Percentiles rank a stretch among this genome's conserved stretches.
Conservation (phyloP, 2,888 invertebrate species). For the Hypercompe scribonia region DNA sequence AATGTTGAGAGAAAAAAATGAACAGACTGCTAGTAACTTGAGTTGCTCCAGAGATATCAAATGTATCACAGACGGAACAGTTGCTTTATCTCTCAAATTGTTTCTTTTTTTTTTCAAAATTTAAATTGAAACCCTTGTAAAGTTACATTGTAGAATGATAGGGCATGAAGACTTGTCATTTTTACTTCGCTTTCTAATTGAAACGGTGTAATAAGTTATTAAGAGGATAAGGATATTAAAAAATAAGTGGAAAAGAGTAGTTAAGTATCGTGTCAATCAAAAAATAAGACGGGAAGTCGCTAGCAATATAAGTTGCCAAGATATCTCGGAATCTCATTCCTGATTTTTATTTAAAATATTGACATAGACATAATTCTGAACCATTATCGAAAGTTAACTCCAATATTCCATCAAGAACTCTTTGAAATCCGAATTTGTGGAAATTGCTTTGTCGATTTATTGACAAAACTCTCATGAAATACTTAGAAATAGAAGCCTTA, state of each 20-base stretch:
- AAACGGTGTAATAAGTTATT: no score
- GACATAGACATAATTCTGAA: background rate
- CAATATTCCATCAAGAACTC: background rate
- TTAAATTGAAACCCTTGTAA: background rate
- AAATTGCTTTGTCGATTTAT: background rate
- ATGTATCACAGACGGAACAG: slow-evolving; percentile 33
- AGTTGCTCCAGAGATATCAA: slow-evolving; percentile 29
- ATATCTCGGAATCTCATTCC: background rate
- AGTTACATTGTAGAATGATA: background rate
- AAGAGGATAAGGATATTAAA: no score
- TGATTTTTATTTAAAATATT: background rate
- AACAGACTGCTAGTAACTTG: slow-evolving; percentile 39
- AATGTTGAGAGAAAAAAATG: slow-evolving; percentile 39
- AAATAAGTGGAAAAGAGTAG: no score
- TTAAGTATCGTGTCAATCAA: background rate
- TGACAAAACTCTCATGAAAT: background rate
- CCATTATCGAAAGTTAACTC: background rate
- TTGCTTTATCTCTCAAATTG: slow-evolving; percentile 19
- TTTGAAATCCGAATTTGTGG: background rate
- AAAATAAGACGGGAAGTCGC: background rate
- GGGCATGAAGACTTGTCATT: background rate
- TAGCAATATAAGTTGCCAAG: background rate
- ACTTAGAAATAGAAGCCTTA: background rate
- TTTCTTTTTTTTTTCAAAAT: slow-evolving; percentile 4
- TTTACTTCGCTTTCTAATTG: background rate